Evolutionary conservation across 1,140 invertebrate species (phyloP).

Genomic region (Pachypsylla venusta): DNA sequence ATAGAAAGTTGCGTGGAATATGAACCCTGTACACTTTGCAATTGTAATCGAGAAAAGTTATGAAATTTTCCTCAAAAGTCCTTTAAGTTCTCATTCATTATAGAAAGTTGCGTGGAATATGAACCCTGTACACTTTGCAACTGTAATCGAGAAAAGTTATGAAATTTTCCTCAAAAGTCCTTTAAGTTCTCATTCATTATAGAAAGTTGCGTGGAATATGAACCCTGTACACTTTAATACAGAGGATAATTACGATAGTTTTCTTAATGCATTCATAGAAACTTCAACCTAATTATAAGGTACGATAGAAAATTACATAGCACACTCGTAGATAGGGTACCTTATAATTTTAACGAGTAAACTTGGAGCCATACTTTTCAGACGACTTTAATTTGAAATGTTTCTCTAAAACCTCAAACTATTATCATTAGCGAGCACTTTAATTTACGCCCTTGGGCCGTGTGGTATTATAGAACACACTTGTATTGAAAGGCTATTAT

Average conservation of each 20-base stretch:
- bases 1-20: too few relatives aligned
- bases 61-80: too few relatives aligned
- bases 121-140: neutral
- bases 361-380: slow-evolving; percentile 5
- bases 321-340: neutral
- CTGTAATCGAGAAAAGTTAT: too few relatives aligned
- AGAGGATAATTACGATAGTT: slow-evolving; percentile 5
- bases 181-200: too few relatives aligned
- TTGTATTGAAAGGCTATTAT: slow-evolving; percentile 1
- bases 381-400: slow-evolving; percentile 7
- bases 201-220: too few relatives aligned
- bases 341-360: slow-evolving; percentile 8
- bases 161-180: too few relatives aligned
- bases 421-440: slow-evolving; percentile 6
- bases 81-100: too few relatives aligned
- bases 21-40: too few relatives aligned
- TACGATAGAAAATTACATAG: slow-evolving; percentile 9
- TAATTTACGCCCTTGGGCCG: slow-evolving; percentile 2
- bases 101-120: too few relatives aligned
- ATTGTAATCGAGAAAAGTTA: too few relatives aligned
- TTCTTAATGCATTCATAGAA: slow-evolving; percentile 9
- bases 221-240: neutral
- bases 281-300: slow-evolving; percentile 1
- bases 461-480: neutral
- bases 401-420: slow-evolving; percentile 1